Conservation (phyloP, 2,888 invertebrate genomes). For the Drosophila picticornis region DNA sequence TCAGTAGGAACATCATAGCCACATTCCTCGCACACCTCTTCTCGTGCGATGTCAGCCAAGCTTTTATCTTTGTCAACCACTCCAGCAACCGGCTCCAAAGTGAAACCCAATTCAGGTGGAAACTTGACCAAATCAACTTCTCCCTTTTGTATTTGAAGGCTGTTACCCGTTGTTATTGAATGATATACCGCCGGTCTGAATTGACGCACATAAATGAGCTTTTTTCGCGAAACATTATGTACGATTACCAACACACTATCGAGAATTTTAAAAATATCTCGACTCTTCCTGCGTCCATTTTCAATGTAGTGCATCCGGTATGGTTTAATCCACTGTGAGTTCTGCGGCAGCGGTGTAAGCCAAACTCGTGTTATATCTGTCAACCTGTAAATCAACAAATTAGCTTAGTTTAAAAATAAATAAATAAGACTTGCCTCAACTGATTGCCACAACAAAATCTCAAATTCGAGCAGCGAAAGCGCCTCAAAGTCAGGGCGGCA, state of each 20-base stretch:
- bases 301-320: conserved; percentile 90
- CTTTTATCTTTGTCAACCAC: conserved; percentile 93
- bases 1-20: conserved; percentile 83
- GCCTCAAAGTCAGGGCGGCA: neutral
- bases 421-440: neutral
- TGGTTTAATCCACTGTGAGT: conserved; percentile 90
- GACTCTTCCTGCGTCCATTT: conserved; percentile 90
- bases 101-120: conserved; percentile 90
- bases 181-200: conserved; percentile 94
- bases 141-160: conserved; percentile 57
- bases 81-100: conserved; percentile 97
- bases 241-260: conserved; percentile 94
- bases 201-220: conserved; percentile 94
- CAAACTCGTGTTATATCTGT: conserved; percentile 80
- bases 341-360: conserved; percentile 86
- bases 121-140: conserved; percentile 88
- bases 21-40: conserved; percentile 95
- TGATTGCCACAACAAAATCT: neutral
- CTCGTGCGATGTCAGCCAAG: conserved; percentile 91
- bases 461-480: conserved; percentile 2
- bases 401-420: neutral
- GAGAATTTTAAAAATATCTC: conserved; percentile 93
- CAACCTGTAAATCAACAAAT: neutral
- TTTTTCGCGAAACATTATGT: conserved; percentile 91
- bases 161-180: conserved; percentile 87